Percentiles rank a stretch among this genome's conserved stretches.
Evolutionary conservation across 2,888 invertebrate species (phyloP).

Genomic region (Philopedon plagiatum): DNA sequence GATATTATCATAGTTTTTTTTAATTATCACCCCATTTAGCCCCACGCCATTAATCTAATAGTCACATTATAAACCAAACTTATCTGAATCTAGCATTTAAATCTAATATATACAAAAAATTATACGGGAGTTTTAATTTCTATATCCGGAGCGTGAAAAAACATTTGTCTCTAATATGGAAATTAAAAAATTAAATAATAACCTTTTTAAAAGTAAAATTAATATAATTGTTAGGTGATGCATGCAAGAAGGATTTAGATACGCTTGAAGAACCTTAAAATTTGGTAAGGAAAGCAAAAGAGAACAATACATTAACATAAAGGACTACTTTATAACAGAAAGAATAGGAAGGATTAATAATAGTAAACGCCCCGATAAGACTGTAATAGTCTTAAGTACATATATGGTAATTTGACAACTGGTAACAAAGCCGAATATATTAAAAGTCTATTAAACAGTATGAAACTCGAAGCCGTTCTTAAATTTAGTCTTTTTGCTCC

Average conservation of each 20-base stretch:
- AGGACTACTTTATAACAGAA: background rate
- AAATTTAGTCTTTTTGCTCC: no score
- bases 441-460: no score
- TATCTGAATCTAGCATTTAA: constrained; percentile 7
- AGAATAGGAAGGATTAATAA: background rate
- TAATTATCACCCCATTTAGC: background rate
- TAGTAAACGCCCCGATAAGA: background rate
- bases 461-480: no score
- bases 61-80: constrained; percentile 1
- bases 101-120: constrained; percentile 6
- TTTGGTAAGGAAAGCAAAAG: background rate
- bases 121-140: constrained; percentile 17
- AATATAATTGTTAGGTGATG: constrained; percentile 6
- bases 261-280: constrained; percentile 6
- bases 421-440: background rate
- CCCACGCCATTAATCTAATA: background rate
- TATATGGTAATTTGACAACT: constrained; percentile 1
- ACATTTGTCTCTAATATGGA: constrained; percentile 24
- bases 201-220: constrained; percentile 24
- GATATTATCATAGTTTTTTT: constrained; percentile 8
- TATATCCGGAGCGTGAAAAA: constrained; percentile 21
- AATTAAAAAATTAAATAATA: constrained; percentile 20
- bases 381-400: background rate
- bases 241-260: constrained; percentile 11
- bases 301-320: constrained; percentile 8